Evolutionary conservation across 2,797 vertebrate genomes (phyloP).

Genomic region (Mus caroli): DNA sequence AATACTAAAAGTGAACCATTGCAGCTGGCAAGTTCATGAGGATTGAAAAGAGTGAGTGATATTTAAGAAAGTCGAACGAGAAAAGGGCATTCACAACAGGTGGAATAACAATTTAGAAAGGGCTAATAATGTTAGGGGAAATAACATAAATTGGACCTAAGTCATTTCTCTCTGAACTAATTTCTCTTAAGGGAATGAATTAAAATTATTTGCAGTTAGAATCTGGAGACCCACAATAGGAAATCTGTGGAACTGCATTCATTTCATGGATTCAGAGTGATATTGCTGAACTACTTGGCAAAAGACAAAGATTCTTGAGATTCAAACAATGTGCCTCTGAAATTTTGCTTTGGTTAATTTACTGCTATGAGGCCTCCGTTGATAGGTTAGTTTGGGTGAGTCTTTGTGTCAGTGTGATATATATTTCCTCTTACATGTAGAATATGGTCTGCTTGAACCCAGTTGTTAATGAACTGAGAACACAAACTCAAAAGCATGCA

Average conservation of each 20-base stretch:
- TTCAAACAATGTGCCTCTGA: background rate
- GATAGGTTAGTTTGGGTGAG: background rate
- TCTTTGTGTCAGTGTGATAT: background rate
- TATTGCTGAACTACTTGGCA: background rate
- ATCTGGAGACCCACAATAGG: background rate
- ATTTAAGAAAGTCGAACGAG: background rate
- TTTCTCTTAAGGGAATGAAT: background rate
- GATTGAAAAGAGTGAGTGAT: background rate
- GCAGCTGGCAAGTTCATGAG: background rate
- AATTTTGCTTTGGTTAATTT: slow-evolving; percentile 17
- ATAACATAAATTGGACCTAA: background rate
- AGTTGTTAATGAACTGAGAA: slow-evolving; percentile 49
- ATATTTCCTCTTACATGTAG: background rate
- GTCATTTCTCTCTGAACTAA: background rate
- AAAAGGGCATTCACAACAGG: background rate
- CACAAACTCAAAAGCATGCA: background rate
- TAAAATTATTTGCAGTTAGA: background rate
- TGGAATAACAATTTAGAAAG: background rate
- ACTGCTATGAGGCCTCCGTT: background rate
- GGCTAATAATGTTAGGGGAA: background rate
- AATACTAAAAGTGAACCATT: background rate
- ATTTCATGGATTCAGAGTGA: background rate
- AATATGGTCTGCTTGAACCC: background rate
- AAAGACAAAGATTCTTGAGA: background rate
- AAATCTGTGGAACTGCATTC: background rate